phyloP scores from a whole-genome alignment of 2,113 vertebrate species.

The Lichenostomus cassidix region DNA sequence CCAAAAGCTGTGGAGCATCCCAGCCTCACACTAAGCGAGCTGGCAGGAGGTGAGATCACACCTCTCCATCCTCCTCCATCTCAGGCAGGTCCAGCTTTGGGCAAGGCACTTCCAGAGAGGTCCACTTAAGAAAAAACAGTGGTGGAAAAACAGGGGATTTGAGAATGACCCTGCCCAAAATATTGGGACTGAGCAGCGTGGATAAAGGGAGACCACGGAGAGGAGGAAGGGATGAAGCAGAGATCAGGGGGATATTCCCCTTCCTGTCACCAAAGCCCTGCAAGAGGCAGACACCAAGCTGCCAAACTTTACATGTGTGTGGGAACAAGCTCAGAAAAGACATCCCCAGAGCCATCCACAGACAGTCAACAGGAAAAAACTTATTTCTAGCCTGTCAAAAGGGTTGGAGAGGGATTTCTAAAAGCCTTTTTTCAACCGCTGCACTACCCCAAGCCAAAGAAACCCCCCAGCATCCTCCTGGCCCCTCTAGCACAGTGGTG shows the following conservation, averaged over 20 bases:
- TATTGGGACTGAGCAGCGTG: fast-evolving
- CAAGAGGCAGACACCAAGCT: not conserved
- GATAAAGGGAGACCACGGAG: not conserved
- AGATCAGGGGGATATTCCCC: fast-evolving
- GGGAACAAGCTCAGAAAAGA: not conserved
- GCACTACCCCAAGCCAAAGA: not conserved
- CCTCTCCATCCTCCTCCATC: not conserved
- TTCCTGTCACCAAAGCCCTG: not conserved
- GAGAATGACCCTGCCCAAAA: not conserved
- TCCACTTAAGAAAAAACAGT: not conserved
- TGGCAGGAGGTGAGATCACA: not conserved
- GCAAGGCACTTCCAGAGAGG: not conserved
- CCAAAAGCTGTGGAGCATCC: not conserved
- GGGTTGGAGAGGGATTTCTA: not conserved
- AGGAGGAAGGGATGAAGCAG: not conserved
- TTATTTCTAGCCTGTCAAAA: not conserved
- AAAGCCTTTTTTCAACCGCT: not conserved
- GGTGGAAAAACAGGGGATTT: not conserved
- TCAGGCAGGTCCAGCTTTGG: not conserved
- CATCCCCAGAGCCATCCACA: not conserved
- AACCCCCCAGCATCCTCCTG: not conserved
- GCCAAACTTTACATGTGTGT: not conserved
- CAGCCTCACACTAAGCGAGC: fast-evolving
- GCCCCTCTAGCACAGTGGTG: not conserved
- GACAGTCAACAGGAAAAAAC: not conserved